These are phyloP conservation scores for Gephyroberyx darwinii DNA, from an alignment of 2,797 vertebrate genomes.

Conservation along the genomic window DNA sequence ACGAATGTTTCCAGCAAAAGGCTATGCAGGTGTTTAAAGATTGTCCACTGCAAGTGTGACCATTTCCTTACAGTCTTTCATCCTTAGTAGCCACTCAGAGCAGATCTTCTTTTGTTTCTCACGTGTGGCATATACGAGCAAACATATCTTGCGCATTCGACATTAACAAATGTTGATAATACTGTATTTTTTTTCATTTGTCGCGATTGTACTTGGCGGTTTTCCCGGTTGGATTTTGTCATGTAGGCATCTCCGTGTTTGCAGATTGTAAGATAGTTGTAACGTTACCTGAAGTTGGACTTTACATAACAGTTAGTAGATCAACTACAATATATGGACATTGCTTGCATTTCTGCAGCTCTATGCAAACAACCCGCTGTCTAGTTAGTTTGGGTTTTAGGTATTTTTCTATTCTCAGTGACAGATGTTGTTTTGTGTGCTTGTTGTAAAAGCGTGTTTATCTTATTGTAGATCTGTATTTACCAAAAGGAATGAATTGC, in stretches of 20 bases:
- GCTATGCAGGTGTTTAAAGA: conserved; percentile 34
- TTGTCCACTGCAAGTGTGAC: conserved; percentile 43
- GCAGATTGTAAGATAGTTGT: not conserved
- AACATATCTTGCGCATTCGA: not conserved
- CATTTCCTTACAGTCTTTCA: conserved; percentile 27
- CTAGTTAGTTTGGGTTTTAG: not conserved
- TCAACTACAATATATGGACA: not conserved
- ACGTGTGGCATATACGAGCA: conserved; percentile 31
- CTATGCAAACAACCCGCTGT: not conserved
- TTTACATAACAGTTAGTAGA: not conserved
- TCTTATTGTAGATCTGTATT: not conserved
- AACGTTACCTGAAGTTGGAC: not conserved
- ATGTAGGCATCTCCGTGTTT: conserved; percentile 2
- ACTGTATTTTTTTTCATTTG: too few relatives aligned
- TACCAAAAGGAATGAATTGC: conserved; percentile 8
- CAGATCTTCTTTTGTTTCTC: conserved; percentile 18
- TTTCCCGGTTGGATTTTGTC: conserved; percentile 9
- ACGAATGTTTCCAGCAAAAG: conserved; percentile 21
- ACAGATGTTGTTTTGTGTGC: not conserved
- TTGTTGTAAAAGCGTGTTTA: not conserved
- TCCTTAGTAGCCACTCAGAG: conserved; percentile 18
- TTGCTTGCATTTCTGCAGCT: not conserved
- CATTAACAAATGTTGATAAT: too few relatives aligned
- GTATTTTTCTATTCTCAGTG: not conserved
- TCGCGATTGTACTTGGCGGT: too few relatives aligned